phyloP scores from a whole-genome alignment of 2,797 vertebrate genomes.

The Onychomys arenicola region DNA sequence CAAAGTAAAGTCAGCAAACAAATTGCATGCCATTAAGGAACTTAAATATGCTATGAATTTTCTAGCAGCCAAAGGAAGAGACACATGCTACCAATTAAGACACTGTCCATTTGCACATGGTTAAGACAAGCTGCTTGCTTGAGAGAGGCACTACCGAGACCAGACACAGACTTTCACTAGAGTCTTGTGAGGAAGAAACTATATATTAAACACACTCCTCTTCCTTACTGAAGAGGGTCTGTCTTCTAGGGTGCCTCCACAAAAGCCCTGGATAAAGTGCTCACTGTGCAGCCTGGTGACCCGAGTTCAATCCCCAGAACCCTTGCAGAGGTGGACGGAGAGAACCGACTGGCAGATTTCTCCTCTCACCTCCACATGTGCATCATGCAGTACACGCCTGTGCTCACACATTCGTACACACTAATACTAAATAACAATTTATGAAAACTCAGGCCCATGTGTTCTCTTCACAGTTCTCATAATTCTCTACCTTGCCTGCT shows the following conservation, averaged over 20 bases:
- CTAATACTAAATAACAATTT: not conserved
- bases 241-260: not conserved
- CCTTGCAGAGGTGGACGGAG: not conserved
- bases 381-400: not conserved
- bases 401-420: not conserved
- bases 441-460: not conserved
- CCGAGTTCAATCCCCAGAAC: not conserved
- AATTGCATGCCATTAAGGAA: conserved; percentile 23
- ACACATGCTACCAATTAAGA: not conserved
- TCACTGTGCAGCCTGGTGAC: not conserved
- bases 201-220: not conserved
- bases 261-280: not conserved
- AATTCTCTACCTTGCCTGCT: not conserved
- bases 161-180: not conserved
- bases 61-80: not conserved
- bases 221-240: not conserved
- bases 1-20: conserved; percentile 69
- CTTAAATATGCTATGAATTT: conserved; percentile 41
- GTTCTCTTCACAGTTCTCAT: not conserved
- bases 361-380: no score
- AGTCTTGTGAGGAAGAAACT: conserved; percentile 17
- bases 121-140: not conserved
- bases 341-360: not conserved
- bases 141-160: conserved; percentile 1
- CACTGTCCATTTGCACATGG: not conserved